Evolutionary conservation across 2,113 vertebrate species (phyloP).

Genomic region (Microcebus lehilahytsara): DNA sequence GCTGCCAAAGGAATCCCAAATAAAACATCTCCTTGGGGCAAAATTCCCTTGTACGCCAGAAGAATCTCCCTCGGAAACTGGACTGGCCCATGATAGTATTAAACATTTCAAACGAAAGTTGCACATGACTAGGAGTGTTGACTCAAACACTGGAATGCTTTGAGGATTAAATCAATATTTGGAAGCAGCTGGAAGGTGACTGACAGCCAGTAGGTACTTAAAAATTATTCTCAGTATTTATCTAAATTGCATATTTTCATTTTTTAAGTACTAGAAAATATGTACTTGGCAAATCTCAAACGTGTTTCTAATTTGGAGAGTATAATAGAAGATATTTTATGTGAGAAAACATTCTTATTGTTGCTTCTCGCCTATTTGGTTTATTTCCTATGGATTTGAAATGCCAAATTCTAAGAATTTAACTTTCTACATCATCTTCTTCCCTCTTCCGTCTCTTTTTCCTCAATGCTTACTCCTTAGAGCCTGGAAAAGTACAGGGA

Average conservation of each 20-base stretch:
- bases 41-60: not conserved
- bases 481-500: not conserved
- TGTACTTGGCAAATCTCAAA: not conserved
- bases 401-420: not conserved
- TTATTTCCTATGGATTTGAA: not conserved
- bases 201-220: not conserved
- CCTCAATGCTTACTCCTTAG: no score
- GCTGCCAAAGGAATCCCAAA: not conserved
- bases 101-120: not conserved
- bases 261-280: not conserved
- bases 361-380: not conserved
- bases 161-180: not conserved
- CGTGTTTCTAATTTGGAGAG: not conserved
- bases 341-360: not conserved
- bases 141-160: not conserved
- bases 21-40: not conserved
- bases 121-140: not conserved
- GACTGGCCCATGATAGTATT: not conserved
- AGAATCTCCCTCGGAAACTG: not conserved
- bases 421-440: not conserved
- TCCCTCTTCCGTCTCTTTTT: not conserved
- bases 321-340: not conserved
- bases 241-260: not conserved
- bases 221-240: not conserved
- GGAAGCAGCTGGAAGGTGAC: not conserved